A percentile compares a stretch with the other conserved stretches of the same genome.
Conservation (phyloP, 1,140 invertebrate species). For the Drosophila gunungcola region DNA sequence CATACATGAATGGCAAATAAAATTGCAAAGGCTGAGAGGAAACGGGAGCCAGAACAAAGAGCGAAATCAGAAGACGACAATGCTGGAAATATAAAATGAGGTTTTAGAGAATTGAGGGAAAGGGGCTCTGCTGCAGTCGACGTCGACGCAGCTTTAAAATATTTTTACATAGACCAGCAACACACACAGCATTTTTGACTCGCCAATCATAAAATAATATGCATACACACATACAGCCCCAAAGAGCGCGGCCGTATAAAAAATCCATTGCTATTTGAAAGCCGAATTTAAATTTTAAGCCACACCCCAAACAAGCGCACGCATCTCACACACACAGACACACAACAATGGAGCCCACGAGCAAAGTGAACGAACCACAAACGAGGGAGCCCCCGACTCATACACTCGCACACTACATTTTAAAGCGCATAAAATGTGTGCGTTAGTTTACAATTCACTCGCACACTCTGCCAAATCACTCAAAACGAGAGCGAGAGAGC, state of each 20-base stretch:
- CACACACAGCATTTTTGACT: slow-evolving; percentile 50
- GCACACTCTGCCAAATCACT: slow-evolving; percentile 15
- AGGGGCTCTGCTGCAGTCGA: slow-evolving; percentile 55
- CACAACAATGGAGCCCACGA: slow-evolving; percentile 71
- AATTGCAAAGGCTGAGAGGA: slow-evolving; percentile 46
- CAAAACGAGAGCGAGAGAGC: slow-evolving; percentile 22
- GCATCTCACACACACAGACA: slow-evolving; percentile 57
- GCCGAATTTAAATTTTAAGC: slow-evolving; percentile 84
- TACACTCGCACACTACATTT: slow-evolving; percentile 54
- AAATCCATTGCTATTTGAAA: slow-evolving; percentile 78
- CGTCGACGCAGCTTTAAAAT: slow-evolving; percentile 80
- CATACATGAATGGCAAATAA: slow-evolving; percentile 82
- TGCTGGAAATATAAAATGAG: slow-evolving; percentile 17
- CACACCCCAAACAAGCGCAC: slow-evolving; percentile 81
- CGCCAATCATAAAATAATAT: slow-evolving; percentile 83
- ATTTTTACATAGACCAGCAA: slow-evolving; percentile 73
- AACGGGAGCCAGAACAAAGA: slow-evolving; percentile 60
- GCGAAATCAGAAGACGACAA: slow-evolving; percentile 61
- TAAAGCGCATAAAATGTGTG: slow-evolving; percentile 80
- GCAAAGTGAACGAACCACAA: slow-evolving; percentile 45
- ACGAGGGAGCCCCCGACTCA: slow-evolving; percentile 37
- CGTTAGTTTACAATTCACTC: slow-evolving; percentile 58
- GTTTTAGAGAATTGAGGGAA: not conserved
- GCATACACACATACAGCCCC: slow-evolving; percentile 67
- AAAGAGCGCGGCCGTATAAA: slow-evolving; percentile 64